These are phyloP conservation scores for Triplophysa rosa DNA, from an alignment of 2,113 vertebrate species.

Conservation along the genomic window DNA sequence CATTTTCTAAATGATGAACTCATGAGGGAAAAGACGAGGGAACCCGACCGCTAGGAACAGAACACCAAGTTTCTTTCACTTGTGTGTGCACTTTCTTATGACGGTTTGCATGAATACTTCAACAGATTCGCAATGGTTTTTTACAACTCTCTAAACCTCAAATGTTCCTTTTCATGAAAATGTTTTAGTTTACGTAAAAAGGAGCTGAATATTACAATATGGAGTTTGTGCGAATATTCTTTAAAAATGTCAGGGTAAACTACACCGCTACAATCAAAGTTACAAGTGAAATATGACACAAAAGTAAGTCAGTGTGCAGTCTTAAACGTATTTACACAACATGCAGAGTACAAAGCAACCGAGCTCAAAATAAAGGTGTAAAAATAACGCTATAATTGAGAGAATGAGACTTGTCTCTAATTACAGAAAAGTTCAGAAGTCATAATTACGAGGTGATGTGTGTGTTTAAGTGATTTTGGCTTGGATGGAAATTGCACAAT, in stretches of 20 bases:
- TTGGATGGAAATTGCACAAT: too few relatives aligned
- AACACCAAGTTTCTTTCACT: too few relatives aligned
- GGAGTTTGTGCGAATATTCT: too few relatives aligned
- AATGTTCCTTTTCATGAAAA: too few relatives aligned
- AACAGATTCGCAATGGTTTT: too few relatives aligned
- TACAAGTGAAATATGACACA: not conserved
- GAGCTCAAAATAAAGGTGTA: not conserved
- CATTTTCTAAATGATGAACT: slow-evolving; percentile 65
- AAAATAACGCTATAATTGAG: not conserved
- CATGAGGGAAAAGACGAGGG: slow-evolving; percentile 48
- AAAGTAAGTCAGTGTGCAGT: not conserved
- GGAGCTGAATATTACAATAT: too few relatives aligned
- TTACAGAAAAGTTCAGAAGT: not conserved
- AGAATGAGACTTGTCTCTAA: not conserved
- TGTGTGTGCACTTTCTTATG: too few relatives aligned
- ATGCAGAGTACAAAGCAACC: not conserved
- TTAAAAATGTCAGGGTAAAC: too few relatives aligned
- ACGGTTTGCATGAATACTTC: too few relatives aligned
- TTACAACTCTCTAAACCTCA: too few relatives aligned
- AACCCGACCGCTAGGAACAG: not conserved
- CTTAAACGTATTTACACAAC: not conserved
- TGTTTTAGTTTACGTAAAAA: too few relatives aligned
- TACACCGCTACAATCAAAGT: not conserved
- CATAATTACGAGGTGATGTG: not conserved
- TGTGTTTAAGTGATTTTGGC: not conserved